These are phyloP conservation scores for Micromussa lordhowensis DNA, from an alignment of 92 coral and sea anemone species.

Conservation along the genomic window DNA sequence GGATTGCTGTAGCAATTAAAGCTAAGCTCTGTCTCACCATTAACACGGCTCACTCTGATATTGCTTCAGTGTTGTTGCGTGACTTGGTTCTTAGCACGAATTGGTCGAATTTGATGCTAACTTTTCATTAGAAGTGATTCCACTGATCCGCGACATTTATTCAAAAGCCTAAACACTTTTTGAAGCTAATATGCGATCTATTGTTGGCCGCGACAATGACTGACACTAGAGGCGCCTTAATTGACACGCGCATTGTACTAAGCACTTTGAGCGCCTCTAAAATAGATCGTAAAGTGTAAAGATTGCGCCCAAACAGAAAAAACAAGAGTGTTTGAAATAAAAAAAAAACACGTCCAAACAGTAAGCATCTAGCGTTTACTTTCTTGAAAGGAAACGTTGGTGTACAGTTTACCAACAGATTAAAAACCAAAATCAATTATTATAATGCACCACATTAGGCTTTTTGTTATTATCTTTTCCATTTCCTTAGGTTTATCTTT, in stretches of 20 bases:
- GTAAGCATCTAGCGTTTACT: not conserved
- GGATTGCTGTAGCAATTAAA: conserved; percentile 4
- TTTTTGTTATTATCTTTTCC: not conserved
- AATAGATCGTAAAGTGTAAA: not conserved
- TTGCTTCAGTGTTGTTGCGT: conserved; percentile 22
- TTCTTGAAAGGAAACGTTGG: not conserved
- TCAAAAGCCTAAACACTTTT: conserved; percentile 28
- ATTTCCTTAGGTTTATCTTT: not conserved
- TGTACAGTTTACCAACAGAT: not conserved
- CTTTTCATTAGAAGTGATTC: not conserved
- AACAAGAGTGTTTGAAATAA: not conserved
- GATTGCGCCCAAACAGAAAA: conserved; percentile 1
- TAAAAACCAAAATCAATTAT: not conserved
- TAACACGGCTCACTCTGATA: not conserved
- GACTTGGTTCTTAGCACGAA: not conserved
- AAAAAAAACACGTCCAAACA: not conserved
- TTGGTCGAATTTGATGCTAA: not conserved
- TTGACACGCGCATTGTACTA: conserved; percentile 26
- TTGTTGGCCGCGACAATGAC: conserved; percentile 15
- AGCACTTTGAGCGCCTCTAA: not conserved
- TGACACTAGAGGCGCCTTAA: conserved; percentile 8
- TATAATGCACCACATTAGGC: not conserved
- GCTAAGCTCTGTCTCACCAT: not conserved
- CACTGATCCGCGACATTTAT: conserved; percentile 38
- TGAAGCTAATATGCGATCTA: conserved; percentile 20